Evolutionary conservation across 2,888 invertebrate genomes (phyloP).

Genomic region (Watsonalla binaria): DNA sequence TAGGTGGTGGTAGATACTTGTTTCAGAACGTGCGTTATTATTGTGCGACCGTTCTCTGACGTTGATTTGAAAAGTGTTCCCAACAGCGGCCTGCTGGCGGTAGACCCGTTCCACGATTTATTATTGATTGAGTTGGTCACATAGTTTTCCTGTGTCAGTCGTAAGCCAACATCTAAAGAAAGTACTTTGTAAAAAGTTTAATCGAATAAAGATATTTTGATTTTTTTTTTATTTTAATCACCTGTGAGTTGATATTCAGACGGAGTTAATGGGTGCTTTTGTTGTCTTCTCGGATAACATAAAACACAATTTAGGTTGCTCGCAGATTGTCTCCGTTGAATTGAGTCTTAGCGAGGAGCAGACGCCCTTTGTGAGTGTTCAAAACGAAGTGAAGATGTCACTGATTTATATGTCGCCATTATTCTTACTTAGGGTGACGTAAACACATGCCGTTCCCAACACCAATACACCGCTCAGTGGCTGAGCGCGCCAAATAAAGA

Average conservation of each 20-base stretch:
- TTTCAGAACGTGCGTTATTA: not conserved
- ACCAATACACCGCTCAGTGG: conserved; percentile 17
- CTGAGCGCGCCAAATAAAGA: conserved; percentile 21
- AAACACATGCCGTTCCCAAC: conserved; percentile 58
- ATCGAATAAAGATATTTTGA: too few relatives aligned
- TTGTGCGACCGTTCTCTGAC: conserved; percentile 2
- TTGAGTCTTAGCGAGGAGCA: conserved; percentile 40
- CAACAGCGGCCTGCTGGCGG: not conserved
- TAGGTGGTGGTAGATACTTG: too few relatives aligned
- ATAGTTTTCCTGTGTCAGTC: not conserved
- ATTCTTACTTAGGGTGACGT: conserved; percentile 66
- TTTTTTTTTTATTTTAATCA: too few relatives aligned
- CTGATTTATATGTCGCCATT: conserved; percentile 65
- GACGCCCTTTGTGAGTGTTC: conserved; percentile 59
- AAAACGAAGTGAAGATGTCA: conserved; percentile 62
- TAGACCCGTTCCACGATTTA: not conserved
- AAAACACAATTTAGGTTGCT: conserved; percentile 25
- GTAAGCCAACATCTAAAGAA: not conserved
- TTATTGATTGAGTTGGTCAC: not conserved
- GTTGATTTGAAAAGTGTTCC: conserved; percentile 22
- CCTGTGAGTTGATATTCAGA: not conserved
- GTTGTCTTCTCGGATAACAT: conserved; percentile 22
- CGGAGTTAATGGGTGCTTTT: not conserved
- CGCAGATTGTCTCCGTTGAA: conserved; percentile 34
- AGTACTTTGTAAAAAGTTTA: too few relatives aligned